Evolutionary conservation across 1,140 invertebrate genomes (phyloP).

Genomic region (Pachyrhynchus sulphureomaculatus): DNA sequence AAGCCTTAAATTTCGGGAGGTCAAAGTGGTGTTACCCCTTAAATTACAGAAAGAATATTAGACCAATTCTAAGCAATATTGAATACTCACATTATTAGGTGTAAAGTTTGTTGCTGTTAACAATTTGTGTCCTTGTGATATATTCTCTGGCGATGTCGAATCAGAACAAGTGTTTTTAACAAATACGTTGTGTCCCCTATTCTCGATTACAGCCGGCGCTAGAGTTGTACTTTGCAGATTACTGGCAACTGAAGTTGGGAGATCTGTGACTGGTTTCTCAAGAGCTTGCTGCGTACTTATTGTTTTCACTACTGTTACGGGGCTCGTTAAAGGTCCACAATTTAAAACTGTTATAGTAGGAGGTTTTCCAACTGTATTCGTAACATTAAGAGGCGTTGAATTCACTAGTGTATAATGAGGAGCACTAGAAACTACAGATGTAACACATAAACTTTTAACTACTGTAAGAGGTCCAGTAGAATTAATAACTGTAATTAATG

Average conservation of each 20-base stretch:
- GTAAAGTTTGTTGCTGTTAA: slow-evolving; percentile 45
- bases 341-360: slow-evolving; percentile 48
- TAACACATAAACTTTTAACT: slow-evolving; percentile 47
- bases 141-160: slow-evolving; percentile 24
- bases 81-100: slow-evolving; percentile 44
- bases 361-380: slow-evolving; percentile 38
- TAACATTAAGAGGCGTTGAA: slow-evolving; percentile 38
- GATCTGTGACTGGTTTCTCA: slow-evolving; percentile 25
- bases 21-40: too few relatives aligned
- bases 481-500: slow-evolving; percentile 49
- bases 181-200: slow-evolving; percentile 49
- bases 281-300: slow-evolving; percentile 28
- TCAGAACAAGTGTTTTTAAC: slow-evolving; percentile 44
- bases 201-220: slow-evolving; percentile 36
- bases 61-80: too few relatives aligned
- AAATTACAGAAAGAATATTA: too few relatives aligned
- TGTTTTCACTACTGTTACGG: slow-evolving; percentile 45
- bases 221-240: slow-evolving; percentile 2
- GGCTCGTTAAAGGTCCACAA: slow-evolving; percentile 29
- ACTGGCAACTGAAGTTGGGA: slow-evolving; percentile 2
- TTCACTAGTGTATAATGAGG: slow-evolving; percentile 46
- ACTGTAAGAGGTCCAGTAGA: slow-evolving; percentile 47
- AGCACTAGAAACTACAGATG: slow-evolving; percentile 38
- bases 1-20: too few relatives aligned
- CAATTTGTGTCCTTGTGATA: slow-evolving; percentile 47